Evolutionary conservation across 2,888 invertebrate species (phyloP), one percentile per base, ranked within the genome.

Genomic region (Meiosimyza platycephala): DNA sequence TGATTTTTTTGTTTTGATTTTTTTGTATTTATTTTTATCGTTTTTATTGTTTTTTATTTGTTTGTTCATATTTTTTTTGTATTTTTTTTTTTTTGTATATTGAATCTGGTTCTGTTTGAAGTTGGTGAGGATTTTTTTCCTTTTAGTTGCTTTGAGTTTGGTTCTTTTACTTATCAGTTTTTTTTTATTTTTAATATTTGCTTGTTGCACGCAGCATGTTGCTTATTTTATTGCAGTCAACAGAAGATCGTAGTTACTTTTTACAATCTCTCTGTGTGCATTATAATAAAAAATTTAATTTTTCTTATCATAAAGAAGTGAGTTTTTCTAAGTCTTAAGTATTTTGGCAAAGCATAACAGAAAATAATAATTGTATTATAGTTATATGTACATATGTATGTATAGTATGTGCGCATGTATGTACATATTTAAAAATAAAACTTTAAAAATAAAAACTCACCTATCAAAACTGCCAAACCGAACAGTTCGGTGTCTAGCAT

Each of bases 401-500:
- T 63, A 63, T 13, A 16, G 16, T 7, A 47, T 9, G 1, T 28
- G 1, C 51, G 48, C 16, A 6, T 64, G 63, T 48, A 22, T 22
- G 22, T 22, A 40, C 5, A 4, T 6, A 9, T 7, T 40, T 40
- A 2, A 7, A 9, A 9, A 40, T 40, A 40, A 40, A 9, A 1
- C 59, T 60, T 15, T 28, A 55, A 60, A 68, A 54, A 59, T 48
- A 60, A 54, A n/a, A 71, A 89, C 92, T 91, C 87, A 94, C 94
- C 94, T 90, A 92, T 92, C 84, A 92, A 90, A 83, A 93, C 91
- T 82, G 94, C 93, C 85, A 95, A 88, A 83, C 94, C 94, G 89
- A 95, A 95, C 79, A 94, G 91, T 85, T 94, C 93, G 85, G 93
- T 92, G 87, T 94, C 94, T 86, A 92, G 90, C 91, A 95, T 92